Percentiles rank a stretch among this genome's conserved stretches.
These are phyloP conservation scores for Drosophila pseudoananassae DNA, from an alignment of 1,140 invertebrate species.

Conservation along the genomic window DNA sequence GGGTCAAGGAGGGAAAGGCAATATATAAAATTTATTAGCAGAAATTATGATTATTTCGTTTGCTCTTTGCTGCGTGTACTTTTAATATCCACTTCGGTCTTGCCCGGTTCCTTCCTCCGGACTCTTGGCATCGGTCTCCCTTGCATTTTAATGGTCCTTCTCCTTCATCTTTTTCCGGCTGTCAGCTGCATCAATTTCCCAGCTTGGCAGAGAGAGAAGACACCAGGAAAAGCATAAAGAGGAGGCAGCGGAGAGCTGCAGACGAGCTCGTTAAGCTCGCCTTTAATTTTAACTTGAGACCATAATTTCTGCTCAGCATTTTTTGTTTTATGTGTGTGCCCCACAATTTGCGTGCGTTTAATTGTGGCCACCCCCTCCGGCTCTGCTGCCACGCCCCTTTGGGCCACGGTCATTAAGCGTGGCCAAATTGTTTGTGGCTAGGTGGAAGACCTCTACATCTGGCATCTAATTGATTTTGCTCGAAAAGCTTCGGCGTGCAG, in stretches of 20 bases:
- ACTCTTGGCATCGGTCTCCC: conserved; percentile 20
- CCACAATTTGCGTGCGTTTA: conserved; percentile 74
- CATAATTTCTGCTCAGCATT: conserved; percentile 62
- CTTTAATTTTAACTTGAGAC: conserved; percentile 75
- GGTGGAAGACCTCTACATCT: conserved; percentile 2
- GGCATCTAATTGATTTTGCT: conserved; percentile 53
- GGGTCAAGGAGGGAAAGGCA: conserved; percentile 24
- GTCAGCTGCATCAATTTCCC: conserved; percentile 75
- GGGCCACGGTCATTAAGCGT: conserved; percentile 52
- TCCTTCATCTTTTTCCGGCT: conserved; percentile 48
- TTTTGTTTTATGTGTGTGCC: conserved; percentile 50
- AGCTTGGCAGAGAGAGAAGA: conserved; percentile 20
- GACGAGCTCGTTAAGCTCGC: conserved; percentile 73
- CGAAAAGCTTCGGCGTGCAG: conserved; percentile 20
- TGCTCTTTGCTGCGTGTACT: conserved; percentile 74
- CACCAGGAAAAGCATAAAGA: not conserved
- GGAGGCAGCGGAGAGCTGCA: conserved; percentile 6
- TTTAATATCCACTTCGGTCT: conserved; percentile 74
- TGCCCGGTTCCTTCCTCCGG: not conserved
- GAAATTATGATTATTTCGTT: conserved; percentile 82
- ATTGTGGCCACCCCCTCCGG: conserved; percentile 55
- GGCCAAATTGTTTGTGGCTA: conserved; percentile 45
- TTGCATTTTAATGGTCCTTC: conserved; percentile 73
- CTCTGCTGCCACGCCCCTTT: conserved; percentile 15
- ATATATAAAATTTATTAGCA: conserved; percentile 83